Base-by-base conservation (phyloP, 1,140 invertebrate genomes). In the Zaprionus taronus region DNA sequence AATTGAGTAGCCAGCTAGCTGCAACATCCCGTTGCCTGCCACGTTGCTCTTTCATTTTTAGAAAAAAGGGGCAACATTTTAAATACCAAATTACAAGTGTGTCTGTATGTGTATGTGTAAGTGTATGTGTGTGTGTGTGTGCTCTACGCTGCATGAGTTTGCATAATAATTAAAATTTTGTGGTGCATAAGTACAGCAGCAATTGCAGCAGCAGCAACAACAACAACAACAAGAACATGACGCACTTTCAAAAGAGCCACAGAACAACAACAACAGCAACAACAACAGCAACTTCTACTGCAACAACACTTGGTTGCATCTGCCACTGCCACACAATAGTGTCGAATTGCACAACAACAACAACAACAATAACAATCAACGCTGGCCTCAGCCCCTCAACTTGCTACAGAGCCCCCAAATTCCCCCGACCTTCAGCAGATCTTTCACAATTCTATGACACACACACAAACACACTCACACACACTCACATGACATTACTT, bases 111-210 rank as follows among this genome's bases (percentile, higher is more conserved):
- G 20, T 28, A 14, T 31, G 44, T 51, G 22, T 61, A 44, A 20
- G 28, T 63, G 28, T 51, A 44, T 24, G 9, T 44, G 11, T 14
- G 5, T 58, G 41, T 63, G 34, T 36, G 56, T 49, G 66, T 28
- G 38, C 31, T 15, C 17, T 41, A n/a, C 47, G 47, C 47, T 67
- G 41, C 61, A 49, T 62, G 49, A 53, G 63, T 67, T 80, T 83
- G 69, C 74, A 87, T 84, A 89, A 87, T 87, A 72, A 87, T 83
- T 83, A 77, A 83, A 84, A 66, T 75, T 79, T 79, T 63, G 71
- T 58, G 53, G 55, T 62, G 77, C 64, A 83, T 77, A 83, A 87
- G 80, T 74, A 49, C 41, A 47, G 24, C 31, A 56, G 14, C 38
- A 38, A 12, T 36, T 44, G 53, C 38, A 38, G n/a, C 38, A 38